These are phyloP conservation scores for Hipposideros armiger DNA, from an alignment of 2,113 vertebrate genomes.

Conservation along the genomic window DNA sequence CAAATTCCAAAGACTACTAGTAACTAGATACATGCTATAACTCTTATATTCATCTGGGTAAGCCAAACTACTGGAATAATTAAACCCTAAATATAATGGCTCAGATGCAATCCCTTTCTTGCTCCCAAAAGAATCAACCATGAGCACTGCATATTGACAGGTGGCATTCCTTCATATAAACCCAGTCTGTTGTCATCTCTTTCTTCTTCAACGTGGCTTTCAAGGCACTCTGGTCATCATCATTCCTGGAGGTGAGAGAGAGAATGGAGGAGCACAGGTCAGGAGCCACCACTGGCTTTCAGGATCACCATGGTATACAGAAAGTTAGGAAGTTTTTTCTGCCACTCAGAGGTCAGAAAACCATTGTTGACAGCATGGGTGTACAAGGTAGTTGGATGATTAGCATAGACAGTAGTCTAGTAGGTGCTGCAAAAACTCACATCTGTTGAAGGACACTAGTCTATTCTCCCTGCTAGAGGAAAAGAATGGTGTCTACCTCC, in stretches of 20 bases:
- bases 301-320: not conserved
- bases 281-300: not conserved
- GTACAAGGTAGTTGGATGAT: not conserved
- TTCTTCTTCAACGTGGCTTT: not conserved
- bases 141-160: not conserved
- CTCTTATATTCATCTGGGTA: not conserved
- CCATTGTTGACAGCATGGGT: not conserved
- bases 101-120: not conserved
- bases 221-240: not conserved
- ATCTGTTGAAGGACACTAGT: not conserved
- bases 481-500: not conserved
- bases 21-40: not conserved
- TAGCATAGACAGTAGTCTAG: not conserved
- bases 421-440: not conserved
- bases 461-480: not conserved
- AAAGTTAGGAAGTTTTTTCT: not conserved
- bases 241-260: not conserved
- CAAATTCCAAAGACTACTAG: not conserved
- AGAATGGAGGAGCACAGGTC: not conserved
- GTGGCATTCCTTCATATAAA: not conserved
- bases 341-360: not conserved
- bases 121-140: not conserved
- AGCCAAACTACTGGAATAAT: not conserved
- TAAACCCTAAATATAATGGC: not conserved
- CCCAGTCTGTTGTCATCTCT: not conserved